Conservation (phyloP, 1,140 invertebrate species). For the Nymphalis io region DNA sequence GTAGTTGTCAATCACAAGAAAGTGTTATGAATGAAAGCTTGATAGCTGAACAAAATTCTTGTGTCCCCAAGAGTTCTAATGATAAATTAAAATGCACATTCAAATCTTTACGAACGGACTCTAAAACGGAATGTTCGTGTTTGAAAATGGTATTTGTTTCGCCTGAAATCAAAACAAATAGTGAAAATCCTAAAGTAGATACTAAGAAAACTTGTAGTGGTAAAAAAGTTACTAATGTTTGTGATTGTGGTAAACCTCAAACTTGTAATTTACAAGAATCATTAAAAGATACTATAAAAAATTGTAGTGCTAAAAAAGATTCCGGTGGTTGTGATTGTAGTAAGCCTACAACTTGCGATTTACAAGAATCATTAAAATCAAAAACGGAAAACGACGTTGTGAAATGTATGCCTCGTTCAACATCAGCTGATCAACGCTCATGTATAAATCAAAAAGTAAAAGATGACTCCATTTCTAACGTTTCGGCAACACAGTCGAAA, state of each 20-base stretch:
- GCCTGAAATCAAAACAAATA: background rate
- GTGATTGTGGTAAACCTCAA: constrained; percentile 11
- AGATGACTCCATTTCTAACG: background rate
- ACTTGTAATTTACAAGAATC: background rate
- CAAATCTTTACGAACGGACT: background rate
- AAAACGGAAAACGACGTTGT: background rate
- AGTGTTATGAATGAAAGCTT: no score
- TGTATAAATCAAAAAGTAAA: background rate
- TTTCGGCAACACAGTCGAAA: background rate
- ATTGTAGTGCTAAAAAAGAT: background rate
- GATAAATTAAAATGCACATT: background rate
- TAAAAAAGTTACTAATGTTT: background rate
- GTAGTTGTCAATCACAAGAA: background rate
- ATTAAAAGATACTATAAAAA: constrained; percentile 1
- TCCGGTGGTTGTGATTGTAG: constrained; percentile 6
- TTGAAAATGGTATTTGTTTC: background rate
- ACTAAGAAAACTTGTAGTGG: background rate
- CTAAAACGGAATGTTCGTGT: background rate
- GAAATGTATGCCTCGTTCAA: constrained; percentile 9
- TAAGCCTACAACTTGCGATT: background rate
- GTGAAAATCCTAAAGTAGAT: background rate
- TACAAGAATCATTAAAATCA: background rate
- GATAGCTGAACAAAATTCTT: no score
- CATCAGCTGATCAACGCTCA: background rate
- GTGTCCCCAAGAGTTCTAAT: no score